These are phyloP conservation scores for Drosophila kanekoi DNA, from an alignment of 2,888 invertebrate genomes.

Conservation along the genomic window DNA sequence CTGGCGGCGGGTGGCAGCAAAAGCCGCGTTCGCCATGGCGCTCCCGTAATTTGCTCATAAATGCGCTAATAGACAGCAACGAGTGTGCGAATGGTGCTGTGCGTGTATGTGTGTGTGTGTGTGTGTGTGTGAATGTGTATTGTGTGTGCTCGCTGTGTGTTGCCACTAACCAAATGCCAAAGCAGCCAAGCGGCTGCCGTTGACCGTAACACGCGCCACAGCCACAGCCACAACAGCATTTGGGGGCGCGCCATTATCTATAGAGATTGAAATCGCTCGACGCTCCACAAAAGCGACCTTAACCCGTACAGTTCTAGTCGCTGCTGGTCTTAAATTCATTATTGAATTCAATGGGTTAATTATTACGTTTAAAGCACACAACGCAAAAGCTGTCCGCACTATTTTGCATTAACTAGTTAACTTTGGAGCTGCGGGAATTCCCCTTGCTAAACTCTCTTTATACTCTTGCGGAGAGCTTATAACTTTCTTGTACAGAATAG, in stretches of 20 bases:
- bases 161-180: slow-evolving; percentile 38
- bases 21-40: slow-evolving; percentile 60
- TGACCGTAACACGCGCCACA: slow-evolving; percentile 58
- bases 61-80: slow-evolving; percentile 67
- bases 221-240: slow-evolving; percentile 18
- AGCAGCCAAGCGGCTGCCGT: slow-evolving; percentile 32
- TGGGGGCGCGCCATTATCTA: slow-evolving; percentile 32
- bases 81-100: slow-evolving; percentile 22
- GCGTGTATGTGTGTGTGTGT: slow-evolving; percentile 8
- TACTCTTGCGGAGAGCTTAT: too few species aligned
- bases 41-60: slow-evolving; percentile 79
- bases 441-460: too few species aligned
- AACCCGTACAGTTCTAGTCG: slow-evolving; percentile 22
- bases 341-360: slow-evolving; percentile 9
- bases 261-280: slow-evolving; percentile 2
- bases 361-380: slow-evolving; percentile 2
- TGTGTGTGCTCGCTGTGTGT: slow-evolving; percentile 17
- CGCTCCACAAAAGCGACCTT: slow-evolving; percentile 30
- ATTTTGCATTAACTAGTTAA: neutral
- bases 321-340: slow-evolving; percentile 17
- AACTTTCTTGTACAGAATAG: too few species aligned
- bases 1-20: slow-evolving; percentile 45
- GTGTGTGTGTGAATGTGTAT: slow-evolving; percentile 11
- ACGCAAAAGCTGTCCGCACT: neutral
- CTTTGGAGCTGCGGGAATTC: neutral